Conservation (phyloP, 2,113 vertebrate species). For the Brachionichthys hirsutus region DNA sequence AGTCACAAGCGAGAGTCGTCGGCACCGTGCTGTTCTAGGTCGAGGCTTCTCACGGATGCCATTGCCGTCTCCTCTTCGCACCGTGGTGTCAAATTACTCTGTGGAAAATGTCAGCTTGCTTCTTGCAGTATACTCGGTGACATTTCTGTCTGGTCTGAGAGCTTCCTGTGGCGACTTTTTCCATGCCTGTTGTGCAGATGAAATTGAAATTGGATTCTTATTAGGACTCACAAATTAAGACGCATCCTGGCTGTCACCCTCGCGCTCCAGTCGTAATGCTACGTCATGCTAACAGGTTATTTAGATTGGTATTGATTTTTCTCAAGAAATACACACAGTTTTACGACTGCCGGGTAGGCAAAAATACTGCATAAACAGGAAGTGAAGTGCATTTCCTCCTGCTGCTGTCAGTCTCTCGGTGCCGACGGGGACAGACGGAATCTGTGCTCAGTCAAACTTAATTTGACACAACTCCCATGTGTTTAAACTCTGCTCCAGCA, state of each 20-base stretch:
- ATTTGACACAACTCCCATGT: conserved; percentile 24
- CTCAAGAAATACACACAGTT: no score
- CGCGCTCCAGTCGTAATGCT: no score
- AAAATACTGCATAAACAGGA: no score
- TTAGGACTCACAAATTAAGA: no score
- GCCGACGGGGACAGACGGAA: conserved; percentile 22
- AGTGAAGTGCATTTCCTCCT: background rate
- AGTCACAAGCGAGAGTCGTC: conserved; percentile 15
- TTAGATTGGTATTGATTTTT: no score
- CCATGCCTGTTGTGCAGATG: background rate
- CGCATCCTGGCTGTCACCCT: no score
- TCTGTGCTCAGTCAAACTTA: conserved; percentile 38
- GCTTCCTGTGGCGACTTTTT: background rate
- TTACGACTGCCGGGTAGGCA: no score
- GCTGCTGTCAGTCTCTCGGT: conserved; percentile 21
- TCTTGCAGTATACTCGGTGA: background rate
- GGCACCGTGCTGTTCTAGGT: conserved; percentile 3
- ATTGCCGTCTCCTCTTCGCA: background rate
- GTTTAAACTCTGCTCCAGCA: conserved; percentile 13
- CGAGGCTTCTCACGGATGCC: conserved; percentile 14
- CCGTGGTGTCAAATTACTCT: background rate
- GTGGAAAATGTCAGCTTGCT: conserved; percentile 12
- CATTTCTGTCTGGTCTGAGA: background rate
- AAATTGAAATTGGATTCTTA: background rate
- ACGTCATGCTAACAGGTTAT: no score